Evolutionary conservation across 2,888 invertebrate genomes (phyloP).

Genomic region (Cataglyphis rosenhaueri): DNA sequence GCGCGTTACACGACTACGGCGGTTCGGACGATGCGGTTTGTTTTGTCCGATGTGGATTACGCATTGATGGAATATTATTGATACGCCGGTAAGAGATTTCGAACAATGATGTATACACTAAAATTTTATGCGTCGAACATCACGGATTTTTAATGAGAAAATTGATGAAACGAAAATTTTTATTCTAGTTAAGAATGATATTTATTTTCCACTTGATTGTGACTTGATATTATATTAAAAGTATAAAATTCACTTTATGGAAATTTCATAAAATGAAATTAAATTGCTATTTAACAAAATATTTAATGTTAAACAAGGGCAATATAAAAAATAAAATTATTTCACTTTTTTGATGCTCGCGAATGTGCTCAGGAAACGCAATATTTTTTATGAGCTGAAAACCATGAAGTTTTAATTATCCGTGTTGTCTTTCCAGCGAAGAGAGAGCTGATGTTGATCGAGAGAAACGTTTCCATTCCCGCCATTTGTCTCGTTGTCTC

Average conservation of each 20-base stretch:
- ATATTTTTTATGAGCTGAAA: neutral
- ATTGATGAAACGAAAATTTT: neutral
- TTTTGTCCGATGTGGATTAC: conserved; percentile 49
- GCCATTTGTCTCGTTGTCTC: conserved; percentile 57
- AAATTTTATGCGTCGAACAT: conserved; percentile 31
- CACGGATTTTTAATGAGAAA: conserved; percentile 15
- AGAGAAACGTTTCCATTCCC: conserved; percentile 64
- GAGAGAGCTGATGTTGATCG: conserved; percentile 67
- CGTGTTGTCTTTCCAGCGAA: conserved; percentile 69
- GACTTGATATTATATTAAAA: neutral
- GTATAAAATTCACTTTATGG: neutral
- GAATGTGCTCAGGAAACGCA: neutral
- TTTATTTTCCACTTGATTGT: neutral
- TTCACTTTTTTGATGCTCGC: neutral
- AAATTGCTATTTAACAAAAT: neutral
- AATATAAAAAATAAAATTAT: neutral
- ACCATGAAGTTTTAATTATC: conserved; percentile 66
- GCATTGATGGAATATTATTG: conserved; percentile 54
- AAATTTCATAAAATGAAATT: neutral
- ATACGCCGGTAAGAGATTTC: conserved; percentile 30
- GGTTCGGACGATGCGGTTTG: conserved; percentile 43
- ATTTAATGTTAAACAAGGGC: neutral
- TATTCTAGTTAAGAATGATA: neutral
- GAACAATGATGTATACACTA: neutral
- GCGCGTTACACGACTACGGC: conserved; percentile 33